Evolutionary conservation across 2,113 vertebrate genomes (phyloP), one percentile per base, ranked within the genome.

Genomic region (Corapipo altera): DNA sequence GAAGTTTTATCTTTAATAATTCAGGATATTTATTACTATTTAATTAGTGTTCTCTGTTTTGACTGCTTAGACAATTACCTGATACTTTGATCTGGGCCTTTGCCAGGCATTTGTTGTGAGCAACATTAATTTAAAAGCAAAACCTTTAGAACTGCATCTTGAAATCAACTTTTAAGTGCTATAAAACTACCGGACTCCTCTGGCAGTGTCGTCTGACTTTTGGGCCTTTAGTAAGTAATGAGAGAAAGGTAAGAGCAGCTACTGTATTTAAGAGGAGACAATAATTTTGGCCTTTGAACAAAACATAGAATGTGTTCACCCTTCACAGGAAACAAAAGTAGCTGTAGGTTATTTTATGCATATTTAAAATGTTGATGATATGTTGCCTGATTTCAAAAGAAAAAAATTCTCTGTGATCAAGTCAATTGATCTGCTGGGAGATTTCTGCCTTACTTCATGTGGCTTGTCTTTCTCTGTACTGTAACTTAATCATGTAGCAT

Each of bases 21-120:
- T 98, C 80, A 98, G 61, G 62, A 66, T 91, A 75, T 84, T 94
- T 90, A 97, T 98, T 97, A 98, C 85, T 98, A 98, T 98, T 98
- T 96, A 96, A 96, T 98, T 97, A 96, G 46, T 11, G 66, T 94
- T 93, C 88, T 91, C 57, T 41, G 80, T 94, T 96, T 94, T 73
- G 88, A 84, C 87, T 92, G 84, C 85, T 96, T 79, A 88, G 91
- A 88, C 39, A 39, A 85, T 72, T 93, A 72, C 72, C 87, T 92
- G 94, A 88, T 92, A 89, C 94, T 87, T 91, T 96, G 43, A 86
- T 65, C 43, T 58, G 44, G 58, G 79, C 51, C 80, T 88, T 79
- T 79, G 65, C 61, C 67, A 71, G 54, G 46, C 57, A 65, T 79
- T 93, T 88, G 58, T 88, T 93, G 52, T 49, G 49, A 91, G 67